Conservation (phyloP, 2,797 vertebrate genomes). For the Rhinophrynus dorsalis region DNA sequence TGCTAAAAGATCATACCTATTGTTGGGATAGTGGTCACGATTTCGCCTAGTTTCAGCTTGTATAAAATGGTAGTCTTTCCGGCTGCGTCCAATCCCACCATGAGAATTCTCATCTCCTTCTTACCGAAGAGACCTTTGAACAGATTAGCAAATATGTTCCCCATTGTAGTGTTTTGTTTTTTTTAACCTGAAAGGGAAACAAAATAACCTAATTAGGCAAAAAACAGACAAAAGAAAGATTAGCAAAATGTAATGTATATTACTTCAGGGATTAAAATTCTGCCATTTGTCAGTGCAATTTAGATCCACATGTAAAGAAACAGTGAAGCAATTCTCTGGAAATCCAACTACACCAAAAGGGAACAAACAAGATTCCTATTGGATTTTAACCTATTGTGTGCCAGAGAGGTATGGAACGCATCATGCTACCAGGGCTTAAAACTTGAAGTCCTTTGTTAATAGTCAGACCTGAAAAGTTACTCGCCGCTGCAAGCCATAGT, state of each 20-base stretch:
- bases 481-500: no score
- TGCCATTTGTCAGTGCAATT: neutral
- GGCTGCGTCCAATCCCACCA: conserved; percentile 82
- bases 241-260: neutral
- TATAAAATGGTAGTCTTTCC: conserved; percentile 84
- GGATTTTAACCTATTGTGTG: no score
- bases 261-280: neutral
- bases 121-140: conserved; percentile 74
- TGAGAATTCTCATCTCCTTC: conserved; percentile 85
- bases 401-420: no score
- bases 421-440: no score
- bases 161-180: conserved; percentile 63
- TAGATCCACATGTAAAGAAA: neutral
- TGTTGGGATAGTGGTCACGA: conserved; percentile 81
- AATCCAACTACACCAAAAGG: no score
- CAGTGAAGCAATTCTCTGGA: neutral
- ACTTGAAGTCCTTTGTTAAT: no score
- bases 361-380: no score
- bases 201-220: no score
- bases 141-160: conserved; percentile 66
- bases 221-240: neutral
- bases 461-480: no score
- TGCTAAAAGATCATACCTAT: conserved; percentile 65
- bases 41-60: conserved; percentile 82
- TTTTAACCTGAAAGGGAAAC: neutral